Base-by-base conservation (phyloP, 2,888 invertebrate species). In the Mantis religiosa region DNA sequence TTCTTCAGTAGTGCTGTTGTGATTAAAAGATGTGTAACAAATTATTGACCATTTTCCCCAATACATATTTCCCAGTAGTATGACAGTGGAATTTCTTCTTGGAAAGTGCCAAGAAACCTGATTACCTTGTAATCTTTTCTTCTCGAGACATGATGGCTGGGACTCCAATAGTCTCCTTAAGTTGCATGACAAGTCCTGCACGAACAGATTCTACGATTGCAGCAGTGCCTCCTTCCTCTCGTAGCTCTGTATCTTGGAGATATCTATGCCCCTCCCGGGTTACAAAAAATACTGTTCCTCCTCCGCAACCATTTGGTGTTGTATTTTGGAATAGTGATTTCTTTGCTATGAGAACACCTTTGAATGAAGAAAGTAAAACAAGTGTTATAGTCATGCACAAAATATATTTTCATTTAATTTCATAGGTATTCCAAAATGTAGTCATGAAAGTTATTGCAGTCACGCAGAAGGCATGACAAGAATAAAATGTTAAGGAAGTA, bases 171-270 rank as follows among this genome's bases (percentile, higher is more conserved):
- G 97, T 96, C 92, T 97, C 96, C 92, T 98, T 97, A 87, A 98
- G 94, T 92, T 98, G 98, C 94, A 98, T 96, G 25, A 96, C 97
- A 84, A 98, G 94, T 0, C 98, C 98, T 14, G 97, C 96, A 90
- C 98, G 94, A 83, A 98, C 96, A 0, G 97, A 96, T 92, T 97
- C 97, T 8, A 97, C 95, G 81, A 97, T 96, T 85, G 96, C 96
- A 87, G 96, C 96, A 25, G 96, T 96, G 15, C 97, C 95, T 91
- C 96, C 96, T 93, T 98, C 98, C 92, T 98, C 96, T 90, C 95
- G 93, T 83, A 95, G 92, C 92, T 96, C 95, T 20, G 95, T 94
- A 91, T 95, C 95, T 93, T 95, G 93, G 83, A 95, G 92, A 91
- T 94, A 95, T 71, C 94, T 92, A 91, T 94, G 94, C 28, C 92